phyloP scores from a whole-genome alignment of 2,113 vertebrate genomes.

The Syngnathus floridae region DNA sequence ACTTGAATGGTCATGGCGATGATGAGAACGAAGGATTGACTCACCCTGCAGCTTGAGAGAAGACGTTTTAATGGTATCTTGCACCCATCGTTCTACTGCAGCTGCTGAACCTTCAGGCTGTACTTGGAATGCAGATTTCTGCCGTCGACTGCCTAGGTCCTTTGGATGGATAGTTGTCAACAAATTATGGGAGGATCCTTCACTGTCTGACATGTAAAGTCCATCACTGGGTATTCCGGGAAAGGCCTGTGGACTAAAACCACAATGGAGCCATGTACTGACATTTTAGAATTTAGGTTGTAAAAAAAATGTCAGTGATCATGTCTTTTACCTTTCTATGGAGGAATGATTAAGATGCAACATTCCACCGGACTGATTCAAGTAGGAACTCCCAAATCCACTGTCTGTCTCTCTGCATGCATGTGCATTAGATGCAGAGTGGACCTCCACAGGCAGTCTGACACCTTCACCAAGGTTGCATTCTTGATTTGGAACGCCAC shows the following conservation, averaged over 20 bases:
- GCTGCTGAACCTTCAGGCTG: slow-evolving; percentile 21
- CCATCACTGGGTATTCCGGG: slow-evolving; percentile 28
- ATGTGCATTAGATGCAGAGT: slow-evolving; percentile 27
- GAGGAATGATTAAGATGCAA: slow-evolving; percentile 36
- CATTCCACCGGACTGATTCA: slow-evolving; percentile 46
- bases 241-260: background rate
- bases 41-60: slow-evolving; percentile 30
- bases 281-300: background rate
- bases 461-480: slow-evolving; percentile 36
- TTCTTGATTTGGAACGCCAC: slow-evolving; percentile 15
- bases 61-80: slow-evolving; percentile 44
- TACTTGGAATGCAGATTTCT: slow-evolving; percentile 20
- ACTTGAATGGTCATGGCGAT: background rate
- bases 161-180: slow-evolving; percentile 51
- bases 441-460: slow-evolving; percentile 46
- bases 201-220: slow-evolving; percentile 55
- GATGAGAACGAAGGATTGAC: background rate
- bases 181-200: slow-evolving; percentile 55
- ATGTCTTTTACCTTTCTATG: slow-evolving; percentile 49
- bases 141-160: background rate
- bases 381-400: slow-evolving; percentile 58
- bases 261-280: no score
- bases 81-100: slow-evolving; percentile 47
- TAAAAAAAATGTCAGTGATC: background rate
- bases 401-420: slow-evolving; percentile 64